Conservation (phyloP, 2,888 invertebrate genomes). For the Macropis europaea region DNA sequence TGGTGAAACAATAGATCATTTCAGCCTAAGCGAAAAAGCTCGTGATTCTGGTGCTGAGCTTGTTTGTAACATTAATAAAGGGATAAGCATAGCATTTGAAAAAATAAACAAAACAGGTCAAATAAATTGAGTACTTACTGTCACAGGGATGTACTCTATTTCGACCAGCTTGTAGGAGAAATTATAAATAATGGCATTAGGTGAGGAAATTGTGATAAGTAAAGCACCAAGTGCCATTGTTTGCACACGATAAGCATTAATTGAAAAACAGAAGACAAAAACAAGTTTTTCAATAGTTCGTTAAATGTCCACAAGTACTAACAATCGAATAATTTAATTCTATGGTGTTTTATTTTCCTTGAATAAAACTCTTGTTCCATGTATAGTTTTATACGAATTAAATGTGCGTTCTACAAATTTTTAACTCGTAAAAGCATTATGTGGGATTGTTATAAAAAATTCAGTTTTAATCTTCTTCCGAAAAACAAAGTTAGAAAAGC, state of each 20-base stretch:
- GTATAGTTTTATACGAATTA: too few relatives aligned
- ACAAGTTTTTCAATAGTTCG: background rate
- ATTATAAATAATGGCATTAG: slow-evolving; percentile 73
- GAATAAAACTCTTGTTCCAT: too few relatives aligned
- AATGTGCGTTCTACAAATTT: too few relatives aligned
- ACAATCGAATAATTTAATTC: background rate
- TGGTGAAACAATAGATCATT: slow-evolving; percentile 19
- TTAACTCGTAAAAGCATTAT: background rate
- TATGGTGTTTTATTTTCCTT: slow-evolving; percentile 6
- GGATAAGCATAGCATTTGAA: slow-evolving; percentile 44
- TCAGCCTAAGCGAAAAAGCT: slow-evolving; percentile 57
- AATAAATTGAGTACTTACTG: slow-evolving; percentile 78
- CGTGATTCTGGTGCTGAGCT: slow-evolving; percentile 59
- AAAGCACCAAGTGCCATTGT: slow-evolving; percentile 42
- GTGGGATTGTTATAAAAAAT: background rate
- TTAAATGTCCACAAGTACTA: background rate
- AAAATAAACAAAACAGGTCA: slow-evolving; percentile 57
- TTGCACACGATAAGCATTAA: slow-evolving; percentile 44
- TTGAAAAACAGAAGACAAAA: slow-evolving; percentile 21
- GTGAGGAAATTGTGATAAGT: slow-evolving; percentile 53
- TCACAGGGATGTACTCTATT: slow-evolving; percentile 83
- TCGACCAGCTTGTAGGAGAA: slow-evolving; percentile 85
- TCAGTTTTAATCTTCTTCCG: background rate
- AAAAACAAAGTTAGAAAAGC: slow-evolving; percentile 7
- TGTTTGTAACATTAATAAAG: slow-evolving; percentile 45